Percentiles rank a stretch among this genome's conserved stretches.
Conservation (phyloP, 92 coral and sea anemone species). For the Siderastrea siderea region DNA sequence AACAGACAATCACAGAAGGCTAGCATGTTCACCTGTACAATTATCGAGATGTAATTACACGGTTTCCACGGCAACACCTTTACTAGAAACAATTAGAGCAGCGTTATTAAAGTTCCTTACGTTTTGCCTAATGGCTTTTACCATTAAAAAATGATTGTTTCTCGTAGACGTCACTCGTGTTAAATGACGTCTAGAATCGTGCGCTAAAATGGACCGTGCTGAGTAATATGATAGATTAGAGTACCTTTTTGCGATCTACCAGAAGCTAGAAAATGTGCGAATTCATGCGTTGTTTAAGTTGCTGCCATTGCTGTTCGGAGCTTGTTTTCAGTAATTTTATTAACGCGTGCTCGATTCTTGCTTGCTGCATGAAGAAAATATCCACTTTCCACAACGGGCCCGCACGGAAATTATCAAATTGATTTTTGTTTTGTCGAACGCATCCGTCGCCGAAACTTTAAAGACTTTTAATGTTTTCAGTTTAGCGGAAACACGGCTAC, state of each 20-base stretch:
- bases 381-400: not conserved
- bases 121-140: slow-evolving; percentile 10
- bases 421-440: not conserved
- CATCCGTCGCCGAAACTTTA: not conserved
- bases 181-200: not conserved
- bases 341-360: not conserved
- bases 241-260: not conserved
- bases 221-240: not conserved
- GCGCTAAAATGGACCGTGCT: not conserved
- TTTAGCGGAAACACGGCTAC: not conserved
- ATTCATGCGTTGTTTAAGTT: not conserved
- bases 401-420: not conserved
- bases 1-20: not conserved
- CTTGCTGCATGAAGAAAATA: not conserved
- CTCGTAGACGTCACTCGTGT: not conserved
- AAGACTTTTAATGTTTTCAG: not conserved
- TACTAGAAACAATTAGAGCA: not conserved
- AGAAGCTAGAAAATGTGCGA: no score
- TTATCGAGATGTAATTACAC: not conserved
- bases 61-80: slow-evolving; percentile 1
- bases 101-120: not conserved
- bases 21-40: no score
- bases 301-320: no score
- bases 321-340: not conserved
- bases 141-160: slow-evolving; percentile 6